phyloP scores from a whole-genome alignment of 2,113 vertebrate species.

The Laterallus jamaicensis region DNA sequence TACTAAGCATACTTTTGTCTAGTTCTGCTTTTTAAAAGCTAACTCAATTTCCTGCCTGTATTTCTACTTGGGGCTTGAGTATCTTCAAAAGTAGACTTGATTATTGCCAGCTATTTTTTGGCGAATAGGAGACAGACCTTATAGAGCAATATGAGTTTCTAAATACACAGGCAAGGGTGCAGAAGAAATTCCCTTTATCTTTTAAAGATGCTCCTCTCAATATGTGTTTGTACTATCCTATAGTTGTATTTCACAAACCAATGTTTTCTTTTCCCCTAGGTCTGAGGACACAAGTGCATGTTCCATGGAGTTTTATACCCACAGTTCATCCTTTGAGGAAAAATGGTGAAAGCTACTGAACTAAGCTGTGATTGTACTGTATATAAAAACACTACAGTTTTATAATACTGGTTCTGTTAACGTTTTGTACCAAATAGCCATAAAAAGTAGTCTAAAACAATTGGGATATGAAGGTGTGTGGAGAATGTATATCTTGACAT shows the following conservation, averaged over 20 bases:
- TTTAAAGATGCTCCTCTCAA: neutral
- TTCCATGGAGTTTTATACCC: conserved; percentile 2
- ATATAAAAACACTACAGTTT: conserved; percentile 79
- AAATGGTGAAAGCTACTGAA: conserved; percentile 77
- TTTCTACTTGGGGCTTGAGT: neutral
- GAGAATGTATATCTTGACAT: conserved; percentile 70
- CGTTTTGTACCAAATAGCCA: conserved; percentile 78
- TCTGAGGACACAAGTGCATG: conserved; percentile 41
- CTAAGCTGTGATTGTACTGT: conserved; percentile 82
- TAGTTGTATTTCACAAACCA: neutral
- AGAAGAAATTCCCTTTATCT: neutral
- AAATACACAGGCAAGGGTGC: neutral
- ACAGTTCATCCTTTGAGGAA: conserved; percentile 57
- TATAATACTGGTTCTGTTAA: conserved; percentile 71
- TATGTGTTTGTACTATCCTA: neutral
- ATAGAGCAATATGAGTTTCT: neutral
- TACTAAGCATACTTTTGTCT: neutral
- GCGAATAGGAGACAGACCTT: neutral
- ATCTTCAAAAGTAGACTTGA: neutral
- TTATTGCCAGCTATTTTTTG: neutral
- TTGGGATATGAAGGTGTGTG: conserved; percentile 64
- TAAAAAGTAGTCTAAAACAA: conserved; percentile 67
- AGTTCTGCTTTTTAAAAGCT: neutral
- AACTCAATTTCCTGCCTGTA: neutral
- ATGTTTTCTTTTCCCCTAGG: conserved; percentile 8